Percentiles rank a stretch among this genome's conserved stretches.
These are phyloP conservation scores for Eupithecia insigniata DNA, from an alignment of 2,888 invertebrate genomes.

Conservation along the genomic window DNA sequence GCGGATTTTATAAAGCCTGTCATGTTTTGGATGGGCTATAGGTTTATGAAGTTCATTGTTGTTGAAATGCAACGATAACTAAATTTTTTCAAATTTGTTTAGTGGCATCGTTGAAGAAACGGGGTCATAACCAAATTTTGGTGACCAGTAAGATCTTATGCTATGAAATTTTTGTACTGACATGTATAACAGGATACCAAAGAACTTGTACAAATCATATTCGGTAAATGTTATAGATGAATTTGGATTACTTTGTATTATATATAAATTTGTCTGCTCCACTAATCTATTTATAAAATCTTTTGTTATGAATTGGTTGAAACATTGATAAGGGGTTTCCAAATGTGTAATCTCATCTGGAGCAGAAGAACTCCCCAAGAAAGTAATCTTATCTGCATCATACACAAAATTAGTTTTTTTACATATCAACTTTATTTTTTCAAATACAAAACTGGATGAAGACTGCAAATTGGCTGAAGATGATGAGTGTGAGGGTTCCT, in stretches of 20 bases:
- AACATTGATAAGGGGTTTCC: no score
- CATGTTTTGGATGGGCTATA: not conserved
- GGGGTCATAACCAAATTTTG: not conserved
- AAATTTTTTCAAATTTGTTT: slow-evolving; percentile 12
- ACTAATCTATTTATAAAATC: not conserved
- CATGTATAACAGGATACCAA: slow-evolving; percentile 39
- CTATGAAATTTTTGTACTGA: slow-evolving; percentile 37
- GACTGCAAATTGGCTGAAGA: no score
- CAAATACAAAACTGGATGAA: no score
- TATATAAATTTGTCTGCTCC: not conserved
- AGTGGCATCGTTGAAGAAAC: not conserved
- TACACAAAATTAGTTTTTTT: no score
- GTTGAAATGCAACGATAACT: slow-evolving; percentile 2
- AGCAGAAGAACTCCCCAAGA: slow-evolving; percentile 3
- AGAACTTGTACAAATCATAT: slow-evolving; percentile 32
- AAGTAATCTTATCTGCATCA: not conserved
- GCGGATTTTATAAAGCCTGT: not conserved
- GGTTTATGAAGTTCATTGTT: not conserved
- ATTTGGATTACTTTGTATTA: slow-evolving; percentile 17
- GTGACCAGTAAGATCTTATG: slow-evolving; percentile 20
- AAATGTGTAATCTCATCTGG: not conserved
- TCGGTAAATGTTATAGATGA: slow-evolving; percentile 32
- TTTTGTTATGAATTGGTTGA: not conserved
- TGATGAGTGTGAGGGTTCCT: no score
- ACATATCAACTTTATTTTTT: no score